Percentiles rank a stretch among this genome's conserved stretches.
Evolutionary conservation across 2,888 invertebrate genomes (phyloP).

Genomic region (Rhimphoctona megacephalus): DNA sequence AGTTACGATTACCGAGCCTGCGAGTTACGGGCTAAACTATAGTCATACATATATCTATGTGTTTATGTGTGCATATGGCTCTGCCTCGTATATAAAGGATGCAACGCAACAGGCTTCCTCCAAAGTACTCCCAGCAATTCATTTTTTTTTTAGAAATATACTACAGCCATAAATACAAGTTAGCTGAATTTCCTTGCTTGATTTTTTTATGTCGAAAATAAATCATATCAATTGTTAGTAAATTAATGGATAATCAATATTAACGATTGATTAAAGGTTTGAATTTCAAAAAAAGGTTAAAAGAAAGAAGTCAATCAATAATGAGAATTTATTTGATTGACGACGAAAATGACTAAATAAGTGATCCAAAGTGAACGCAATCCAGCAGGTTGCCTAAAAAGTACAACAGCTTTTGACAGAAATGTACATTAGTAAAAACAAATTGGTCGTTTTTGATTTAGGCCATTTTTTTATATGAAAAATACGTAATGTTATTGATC

Average conservation of each 20-base stretch:
- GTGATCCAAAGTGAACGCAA: not conserved
- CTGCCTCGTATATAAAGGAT: constrained; percentile 30
- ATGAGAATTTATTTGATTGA: no score
- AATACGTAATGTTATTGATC: not conserved
- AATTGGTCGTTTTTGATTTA: not conserved
- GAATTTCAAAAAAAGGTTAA: no score
- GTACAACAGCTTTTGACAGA: not conserved
- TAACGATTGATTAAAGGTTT: no score
- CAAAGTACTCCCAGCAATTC: constrained; percentile 1
- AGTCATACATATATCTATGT: not conserved
- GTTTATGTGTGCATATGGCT: constrained; percentile 8
- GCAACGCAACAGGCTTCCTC: constrained; percentile 39
- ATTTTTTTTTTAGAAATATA: not conserved
- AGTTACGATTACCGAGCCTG: constrained; percentile 55
- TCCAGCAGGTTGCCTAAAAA: not conserved
- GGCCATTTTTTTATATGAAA: not conserved
- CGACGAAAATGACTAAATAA: not conserved
- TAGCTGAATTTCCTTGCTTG: not conserved
- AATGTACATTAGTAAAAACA: not conserved
- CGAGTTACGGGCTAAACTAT: constrained; percentile 29
- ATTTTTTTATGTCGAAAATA: not conserved
- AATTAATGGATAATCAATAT: not conserved
- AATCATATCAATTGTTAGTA: not conserved
- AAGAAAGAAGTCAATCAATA: no score
- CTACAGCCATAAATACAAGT: not conserved